phyloP scores from a whole-genome alignment of 1,140 invertebrate genomes.

The Macrobrachium rosenbergii region DNA sequence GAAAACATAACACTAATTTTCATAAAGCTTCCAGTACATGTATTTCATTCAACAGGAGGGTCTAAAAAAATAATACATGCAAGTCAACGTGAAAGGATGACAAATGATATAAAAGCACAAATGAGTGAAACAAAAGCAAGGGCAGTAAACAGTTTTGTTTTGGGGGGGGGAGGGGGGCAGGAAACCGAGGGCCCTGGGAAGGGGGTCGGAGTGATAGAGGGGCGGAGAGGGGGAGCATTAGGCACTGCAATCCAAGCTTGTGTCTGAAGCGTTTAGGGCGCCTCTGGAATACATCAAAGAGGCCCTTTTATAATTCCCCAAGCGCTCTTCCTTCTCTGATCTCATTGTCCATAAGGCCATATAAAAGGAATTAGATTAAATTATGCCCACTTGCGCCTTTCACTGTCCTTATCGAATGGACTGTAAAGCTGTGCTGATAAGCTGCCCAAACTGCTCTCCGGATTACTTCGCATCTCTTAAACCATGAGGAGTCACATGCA shows the following conservation, averaged over 20 bases:
- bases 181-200: no score
- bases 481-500: not conserved
- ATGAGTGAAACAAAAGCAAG: no score
- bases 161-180: no score
- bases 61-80: no score
- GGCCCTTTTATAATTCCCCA: constrained; percentile 35
- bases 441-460: not conserved
- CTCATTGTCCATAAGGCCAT: constrained; percentile 47
- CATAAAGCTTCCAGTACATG: no score
- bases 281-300: constrained; percentile 14
- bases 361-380: constrained; percentile 43
- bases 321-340: constrained; percentile 21
- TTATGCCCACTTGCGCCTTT: constrained; percentile 42
- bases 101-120: no score
- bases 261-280: not conserved
- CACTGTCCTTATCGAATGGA: constrained; percentile 34
- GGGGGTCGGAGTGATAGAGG: no score
- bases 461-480: constrained; percentile 26
- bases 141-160: no score
- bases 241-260: not conserved
- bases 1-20: no score
- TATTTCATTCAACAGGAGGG: no score
- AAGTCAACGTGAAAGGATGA: no score
- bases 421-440: constrained; percentile 23
- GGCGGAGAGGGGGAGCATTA: no score